These are phyloP conservation scores for Rattus norvegicus DNA, from an alignment of 2,113 vertebrate genomes.

Conservation along the genomic window GRCr8 NC_086023.1:52012501-52013000, in stretches of 20 bases:
- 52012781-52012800: background rate
- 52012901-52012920: background rate
- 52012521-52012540: background rate
- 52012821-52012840: background rate
- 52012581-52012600: slow-evolving; percentile 86
- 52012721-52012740: background rate
- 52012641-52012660: slow-evolving; percentile 82
- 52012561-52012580: slow-evolving; percentile 93
- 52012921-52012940: background rate
- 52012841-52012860: background rate
- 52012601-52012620: slow-evolving; percentile 81
- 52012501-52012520: background rate
- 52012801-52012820: background rate
- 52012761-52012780: background rate
- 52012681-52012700: slow-evolving; percentile 94
- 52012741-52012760: background rate
- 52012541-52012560: background rate
- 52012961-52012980: background rate
- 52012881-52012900: background rate
- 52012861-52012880: background rate
- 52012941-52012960: background rate
- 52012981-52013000: background rate
- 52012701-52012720: slow-evolving; percentile 13
- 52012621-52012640: slow-evolving; percentile 81
- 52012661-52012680: slow-evolving; percentile 94